Evolutionary conservation across 2,797 vertebrate species (phyloP), one percentile per base, ranked within the genome.

Genomic region (Gobio occitaniae): DNA sequence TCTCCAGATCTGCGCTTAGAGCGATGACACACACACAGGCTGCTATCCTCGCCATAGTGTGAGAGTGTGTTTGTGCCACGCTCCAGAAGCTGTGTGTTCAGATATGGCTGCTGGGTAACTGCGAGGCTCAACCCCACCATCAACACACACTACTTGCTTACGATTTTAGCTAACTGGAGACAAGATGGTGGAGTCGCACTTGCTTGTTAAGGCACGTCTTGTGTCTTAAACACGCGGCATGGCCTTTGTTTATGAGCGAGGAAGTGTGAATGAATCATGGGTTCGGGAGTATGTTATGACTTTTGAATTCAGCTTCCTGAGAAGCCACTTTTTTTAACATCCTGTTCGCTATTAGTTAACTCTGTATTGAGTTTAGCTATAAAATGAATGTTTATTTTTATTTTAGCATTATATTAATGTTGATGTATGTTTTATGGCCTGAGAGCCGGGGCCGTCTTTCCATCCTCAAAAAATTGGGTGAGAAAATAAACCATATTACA

Each of bases 181-280:
- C 83, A 41, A 88, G 87, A 87, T 84, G 82, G 85, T 65, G 66
- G 44, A 68, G 41, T 19, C 48, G 13, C 75, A 3, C 44, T 82
- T 74, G 29, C 74, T 69, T 83, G 19, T 82, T 90, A 87, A 87
- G 86, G 63, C 79, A 82, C 70, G 59, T 69, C 80, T 78, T 72
- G 29, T 84, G 80, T 78, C 32, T 82, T 63, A 76, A 82, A 19
- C 69, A 69, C n/a, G 12, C 21, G 77, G 59, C 65, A 72, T 74
- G 44, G 77, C 44, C 69, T 80, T 85, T 80, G 84, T 80, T 89
- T 90, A 84, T 86, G 84, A 87, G 82, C 82, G 87, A 85, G 66
- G 65, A 85, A 56, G 56, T 87, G 80, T 79, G 83, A 82, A 75
- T 82, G 66, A 87, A 82, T 80, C 16, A 79, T 52, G 69, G 36